These are phyloP conservation scores for Vanessa cardui DNA, from an alignment of 2,888 invertebrate species.

Conservation along the genomic window DNA sequence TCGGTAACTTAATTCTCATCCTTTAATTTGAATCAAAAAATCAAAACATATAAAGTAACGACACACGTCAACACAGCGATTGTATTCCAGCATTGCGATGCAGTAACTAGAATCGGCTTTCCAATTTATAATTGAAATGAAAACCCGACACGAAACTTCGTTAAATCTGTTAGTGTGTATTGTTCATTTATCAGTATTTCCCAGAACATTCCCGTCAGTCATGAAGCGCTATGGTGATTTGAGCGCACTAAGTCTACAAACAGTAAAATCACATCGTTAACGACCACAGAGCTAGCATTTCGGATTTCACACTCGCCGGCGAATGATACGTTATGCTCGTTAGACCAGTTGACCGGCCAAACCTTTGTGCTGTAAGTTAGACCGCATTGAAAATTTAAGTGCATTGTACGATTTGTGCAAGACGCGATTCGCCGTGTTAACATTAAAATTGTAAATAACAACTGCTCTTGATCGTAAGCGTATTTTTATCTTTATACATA, in stretches of 20 bases:
- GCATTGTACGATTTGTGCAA: slow-evolving; percentile 7
- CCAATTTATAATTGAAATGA: slow-evolving; percentile 28
- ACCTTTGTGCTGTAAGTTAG: slow-evolving; percentile 29
- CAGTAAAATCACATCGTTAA: slow-evolving; percentile 50
- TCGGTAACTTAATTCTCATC: no score
- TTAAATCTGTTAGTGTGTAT: slow-evolving; percentile 27
- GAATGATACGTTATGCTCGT: slow-evolving; percentile 58
- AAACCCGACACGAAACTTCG: slow-evolving; percentile 21
- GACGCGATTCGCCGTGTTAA: not conserved
- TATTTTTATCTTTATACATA: no score
- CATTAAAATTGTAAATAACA: not conserved
- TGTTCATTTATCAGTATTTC: slow-evolving; percentile 32
- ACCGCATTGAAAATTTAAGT: slow-evolving; percentile 27
- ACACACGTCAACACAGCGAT: no score
- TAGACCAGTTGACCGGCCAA: slow-evolving; percentile 42
- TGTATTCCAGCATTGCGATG: not conserved
- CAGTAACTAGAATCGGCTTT: not conserved
- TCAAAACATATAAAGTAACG: no score
- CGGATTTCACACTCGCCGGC: slow-evolving; percentile 49
- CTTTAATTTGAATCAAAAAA: no score
- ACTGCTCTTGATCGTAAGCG: not conserved
- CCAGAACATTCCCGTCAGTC: slow-evolving; percentile 26
- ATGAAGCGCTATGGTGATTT: slow-evolving; percentile 34
- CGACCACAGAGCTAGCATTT: slow-evolving; percentile 46
- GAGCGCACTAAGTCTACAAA: slow-evolving; percentile 43